Percentiles rank a stretch among this genome's conserved stretches.
These are phyloP conservation scores for Cryptoblepharus egeriae DNA, from an alignment of 2,797 vertebrate species.

Conservation along the genomic window DNA sequence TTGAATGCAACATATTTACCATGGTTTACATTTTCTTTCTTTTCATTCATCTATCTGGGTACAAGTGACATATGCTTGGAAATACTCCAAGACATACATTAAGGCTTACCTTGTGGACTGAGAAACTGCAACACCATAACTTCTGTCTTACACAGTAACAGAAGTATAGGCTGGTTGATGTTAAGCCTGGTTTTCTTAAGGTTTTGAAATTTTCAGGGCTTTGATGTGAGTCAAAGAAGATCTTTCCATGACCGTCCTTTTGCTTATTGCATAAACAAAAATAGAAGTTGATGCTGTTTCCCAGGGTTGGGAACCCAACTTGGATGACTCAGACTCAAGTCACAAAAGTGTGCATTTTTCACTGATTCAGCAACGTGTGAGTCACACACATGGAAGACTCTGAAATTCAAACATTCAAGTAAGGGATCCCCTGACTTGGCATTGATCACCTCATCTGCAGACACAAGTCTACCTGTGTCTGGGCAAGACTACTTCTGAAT, in stretches of 20 bases:
- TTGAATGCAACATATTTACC: conserved; percentile 6
- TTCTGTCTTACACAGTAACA: background rate
- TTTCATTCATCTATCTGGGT: background rate
- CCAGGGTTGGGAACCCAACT: no score
- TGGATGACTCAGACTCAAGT: no score
- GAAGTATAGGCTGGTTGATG: no score
- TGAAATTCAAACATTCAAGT: no score
- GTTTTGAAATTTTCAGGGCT: background rate
- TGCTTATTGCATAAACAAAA: background rate
- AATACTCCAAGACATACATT: conserved; percentile 12
- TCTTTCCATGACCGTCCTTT: background rate
- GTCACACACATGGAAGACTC: no score
- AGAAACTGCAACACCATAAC: background rate
- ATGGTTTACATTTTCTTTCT: conserved; percentile 4
- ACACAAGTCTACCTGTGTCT: no score
- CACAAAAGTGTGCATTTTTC: no score
- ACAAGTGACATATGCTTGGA: conserved; percentile 16
- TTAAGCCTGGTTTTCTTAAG: background rate
- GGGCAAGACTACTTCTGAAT: no score
- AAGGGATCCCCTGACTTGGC: no score
- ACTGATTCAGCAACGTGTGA: no score
- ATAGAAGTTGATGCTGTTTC: background rate
- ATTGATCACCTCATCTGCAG: no score
- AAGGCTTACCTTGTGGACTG: background rate
- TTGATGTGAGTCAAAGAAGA: background rate